Evolutionary conservation across 2,113 vertebrate species (phyloP).

Genomic region (Ahaetulla prasina): DNA sequence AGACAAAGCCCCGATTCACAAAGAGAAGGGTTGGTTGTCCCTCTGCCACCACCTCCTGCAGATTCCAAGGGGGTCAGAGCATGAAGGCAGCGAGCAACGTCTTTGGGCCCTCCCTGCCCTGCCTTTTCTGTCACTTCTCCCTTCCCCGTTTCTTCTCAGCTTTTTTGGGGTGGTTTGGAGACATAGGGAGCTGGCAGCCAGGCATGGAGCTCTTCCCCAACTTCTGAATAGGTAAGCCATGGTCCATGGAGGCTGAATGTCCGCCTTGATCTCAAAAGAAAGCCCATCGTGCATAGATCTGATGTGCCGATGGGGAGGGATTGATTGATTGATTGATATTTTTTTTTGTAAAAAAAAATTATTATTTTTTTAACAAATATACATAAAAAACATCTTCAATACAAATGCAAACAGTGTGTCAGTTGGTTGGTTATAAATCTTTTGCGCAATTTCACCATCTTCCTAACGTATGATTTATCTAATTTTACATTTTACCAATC

Average conservation of each 20-base stretch:
- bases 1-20: conserved; percentile 75
- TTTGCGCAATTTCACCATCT: no score
- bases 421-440: no score
- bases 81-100: conserved; percentile 35
- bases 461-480: no score
- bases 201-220: neutral
- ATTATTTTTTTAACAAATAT: no score
- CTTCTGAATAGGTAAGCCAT: conserved; percentile 40
- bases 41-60: conserved; percentile 65
- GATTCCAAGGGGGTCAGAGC: conserved; percentile 77
- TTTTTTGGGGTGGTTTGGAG: conserved; percentile 18
- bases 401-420: no score
- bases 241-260: neutral
- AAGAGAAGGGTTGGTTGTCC: conserved; percentile 27
- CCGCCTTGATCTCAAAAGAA: fast-evolving
- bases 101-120: neutral
- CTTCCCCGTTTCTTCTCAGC: conserved; percentile 8
- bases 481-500: no score
- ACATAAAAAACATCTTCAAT: no score
- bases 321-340: no score
- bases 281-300: neutral
- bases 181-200: neutral
- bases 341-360: no score
- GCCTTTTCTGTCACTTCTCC: neutral
- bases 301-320: neutral